A percentile compares a stretch with the other conserved stretches of the same genome.
phyloP scores from a whole-genome alignment of 2,797 vertebrate species.

The Numenius phaeopus region DNA sequence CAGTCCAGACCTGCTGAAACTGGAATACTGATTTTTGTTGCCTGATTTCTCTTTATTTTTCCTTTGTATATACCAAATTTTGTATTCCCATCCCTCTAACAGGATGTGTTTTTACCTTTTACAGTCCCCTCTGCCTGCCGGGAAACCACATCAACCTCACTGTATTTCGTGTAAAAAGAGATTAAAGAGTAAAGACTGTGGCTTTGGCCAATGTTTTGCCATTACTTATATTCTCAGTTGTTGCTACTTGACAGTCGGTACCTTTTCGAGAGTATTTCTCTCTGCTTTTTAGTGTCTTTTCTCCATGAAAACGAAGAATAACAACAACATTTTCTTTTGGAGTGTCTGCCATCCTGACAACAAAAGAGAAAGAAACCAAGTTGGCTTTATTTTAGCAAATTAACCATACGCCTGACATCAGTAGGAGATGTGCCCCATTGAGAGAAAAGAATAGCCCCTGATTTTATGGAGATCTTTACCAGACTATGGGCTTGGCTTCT shows the following conservation, averaged over 20 bases:
- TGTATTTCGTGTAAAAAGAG: not conserved
- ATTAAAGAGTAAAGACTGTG: not conserved
- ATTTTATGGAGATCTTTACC: not conserved
- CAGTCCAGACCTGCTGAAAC: not conserved
- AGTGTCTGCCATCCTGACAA: not conserved
- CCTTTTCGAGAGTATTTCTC: not conserved
- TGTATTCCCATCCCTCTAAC: not conserved
- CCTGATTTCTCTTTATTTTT: not conserved
- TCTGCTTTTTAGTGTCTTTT: not conserved
- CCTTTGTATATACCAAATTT: not conserved
- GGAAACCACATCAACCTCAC: not conserved
- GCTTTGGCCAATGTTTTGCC: not conserved
- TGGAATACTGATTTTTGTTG: not conserved
- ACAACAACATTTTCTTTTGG: not conserved
- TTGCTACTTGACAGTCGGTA: not conserved
- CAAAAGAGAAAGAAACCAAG: constrained; percentile 2
- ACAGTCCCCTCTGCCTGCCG: not conserved
- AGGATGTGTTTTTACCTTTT: not conserved
- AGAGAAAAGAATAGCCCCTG: constrained; percentile 23
- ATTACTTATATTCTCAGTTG: not conserved
- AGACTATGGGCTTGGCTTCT: not conserved
- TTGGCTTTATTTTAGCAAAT: constrained; percentile 34
- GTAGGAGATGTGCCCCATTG: not conserved
- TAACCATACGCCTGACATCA: not conserved
- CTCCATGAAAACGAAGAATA: not conserved